Evolutionary conservation across 2,888 invertebrate genomes (phyloP).

Genomic region (Mongoloraphidia duomilia): DNA sequence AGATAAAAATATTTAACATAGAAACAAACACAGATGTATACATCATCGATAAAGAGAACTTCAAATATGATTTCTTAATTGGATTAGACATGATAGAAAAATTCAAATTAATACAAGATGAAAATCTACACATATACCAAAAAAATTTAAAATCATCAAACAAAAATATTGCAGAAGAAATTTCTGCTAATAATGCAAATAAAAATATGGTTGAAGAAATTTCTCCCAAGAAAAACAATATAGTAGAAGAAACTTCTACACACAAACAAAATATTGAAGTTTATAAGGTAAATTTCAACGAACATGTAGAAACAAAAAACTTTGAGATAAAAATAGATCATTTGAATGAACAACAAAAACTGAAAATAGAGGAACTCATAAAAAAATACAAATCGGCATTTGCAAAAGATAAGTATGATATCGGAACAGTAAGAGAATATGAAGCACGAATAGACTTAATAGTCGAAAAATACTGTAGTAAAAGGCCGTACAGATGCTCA

Average conservation of each 20-base stretch:
- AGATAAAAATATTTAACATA: constrained; percentile 11
- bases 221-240: background rate
- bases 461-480: constrained; percentile 8
- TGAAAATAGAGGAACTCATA: constrained; percentile 6
- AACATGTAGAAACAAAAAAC: constrained; percentile 6
- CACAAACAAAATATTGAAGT: constrained; percentile 2
- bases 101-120: constrained; percentile 10
- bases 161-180: background rate
- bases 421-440: constrained; percentile 10
- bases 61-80: constrained; percentile 14
- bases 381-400: constrained; percentile 11
- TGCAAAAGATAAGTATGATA: constrained; percentile 13
- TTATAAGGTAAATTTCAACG: constrained; percentile 5
- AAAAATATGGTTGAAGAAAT: background rate
- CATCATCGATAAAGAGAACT: constrained; percentile 12
- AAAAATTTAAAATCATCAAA: background rate
- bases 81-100: constrained; percentile 13
- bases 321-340: constrained; percentile 10
- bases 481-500: constrained; percentile 6
- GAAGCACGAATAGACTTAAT: constrained; percentile 11
- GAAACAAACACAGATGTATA: constrained; percentile 12
- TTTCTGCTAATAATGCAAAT: background rate
- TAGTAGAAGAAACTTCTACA: constrained; percentile 11
- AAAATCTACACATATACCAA: constrained; percentile 11
- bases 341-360: constrained; percentile 4